Conservation (phyloP, 2,888 invertebrate genomes). For the Aphelenchoides bicaudatus region DNA sequence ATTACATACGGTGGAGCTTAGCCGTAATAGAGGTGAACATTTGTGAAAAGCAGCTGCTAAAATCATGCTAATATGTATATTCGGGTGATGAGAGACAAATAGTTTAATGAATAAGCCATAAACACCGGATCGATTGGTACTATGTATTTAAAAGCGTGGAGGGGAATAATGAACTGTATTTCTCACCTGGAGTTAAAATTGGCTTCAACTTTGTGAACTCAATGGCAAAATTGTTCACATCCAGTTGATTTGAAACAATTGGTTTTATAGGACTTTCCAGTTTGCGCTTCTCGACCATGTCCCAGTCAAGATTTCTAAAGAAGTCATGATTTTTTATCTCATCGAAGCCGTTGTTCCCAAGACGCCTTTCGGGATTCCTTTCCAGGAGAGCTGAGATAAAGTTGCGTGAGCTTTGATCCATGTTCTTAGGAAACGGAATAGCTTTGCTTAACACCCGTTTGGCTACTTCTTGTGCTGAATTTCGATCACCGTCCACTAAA, state of each 20-base stretch:
- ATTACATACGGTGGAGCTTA: no score
- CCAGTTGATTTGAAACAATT: conserved; percentile 71
- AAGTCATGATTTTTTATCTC: conserved; percentile 73
- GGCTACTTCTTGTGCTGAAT: conserved; percentile 90
- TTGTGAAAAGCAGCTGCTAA: no score
- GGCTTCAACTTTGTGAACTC: conserved; percentile 90
- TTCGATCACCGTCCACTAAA: conserved; percentile 88
- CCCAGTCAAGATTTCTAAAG: conserved; percentile 74
- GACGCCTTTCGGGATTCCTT: conserved; percentile 80
- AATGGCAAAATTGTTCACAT: conserved; percentile 91
- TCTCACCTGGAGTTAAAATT: conserved; percentile 83
- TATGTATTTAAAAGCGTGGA: no score
- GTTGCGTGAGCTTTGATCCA: conserved; percentile 74
- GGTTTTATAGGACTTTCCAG: conserved; percentile 85
- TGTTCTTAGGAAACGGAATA: conserved; percentile 80
- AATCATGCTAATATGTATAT: no score
- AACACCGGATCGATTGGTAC: no score
- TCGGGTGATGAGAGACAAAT: no score
- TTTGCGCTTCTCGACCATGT: conserved; percentile 73
- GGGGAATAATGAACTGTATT: no score
- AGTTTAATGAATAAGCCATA: no score
- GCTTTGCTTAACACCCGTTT: conserved; percentile 80
- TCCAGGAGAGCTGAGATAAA: conserved; percentile 78
- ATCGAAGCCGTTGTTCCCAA: conserved; percentile 81
- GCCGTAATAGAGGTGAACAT: no score